Evolutionary conservation across 2,797 vertebrate species (phyloP).

Genomic region (Xerus rutilus): DNA sequence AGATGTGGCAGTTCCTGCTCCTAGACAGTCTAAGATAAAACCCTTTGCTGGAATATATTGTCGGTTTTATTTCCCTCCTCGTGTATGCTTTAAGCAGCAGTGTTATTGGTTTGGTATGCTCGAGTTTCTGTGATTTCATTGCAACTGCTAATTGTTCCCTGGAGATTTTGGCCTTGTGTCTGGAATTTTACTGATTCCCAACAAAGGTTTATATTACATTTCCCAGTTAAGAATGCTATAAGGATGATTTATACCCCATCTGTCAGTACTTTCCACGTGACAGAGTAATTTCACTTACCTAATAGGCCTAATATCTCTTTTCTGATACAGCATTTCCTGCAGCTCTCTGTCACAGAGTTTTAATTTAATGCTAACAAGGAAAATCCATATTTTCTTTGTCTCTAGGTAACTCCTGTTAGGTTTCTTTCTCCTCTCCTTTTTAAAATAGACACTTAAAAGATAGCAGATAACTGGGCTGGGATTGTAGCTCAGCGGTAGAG

Average conservation of each 20-base stretch:
- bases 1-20: neutral
- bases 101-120: conserved; percentile 18
- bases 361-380: conserved; percentile 75
- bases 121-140: conserved; percentile 54
- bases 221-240: conserved; percentile 64
- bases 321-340: conserved; percentile 70
- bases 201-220: conserved; percentile 74
- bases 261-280: conserved; percentile 66
- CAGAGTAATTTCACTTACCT: conserved; percentile 73
- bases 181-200: conserved; percentile 79
- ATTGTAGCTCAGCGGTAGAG: too few species aligned
- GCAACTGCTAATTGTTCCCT: conserved; percentile 62
- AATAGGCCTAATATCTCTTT: conserved; percentile 74
- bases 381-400: conserved; percentile 71
- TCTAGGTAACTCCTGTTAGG: conserved; percentile 11
- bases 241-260: conserved; percentile 71
- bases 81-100: neutral
- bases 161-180: conserved; percentile 51
- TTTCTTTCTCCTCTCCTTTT: neutral
- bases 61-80: neutral
- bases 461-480: conserved; percentile 38
- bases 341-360: conserved; percentile 65
- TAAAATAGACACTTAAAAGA: conserved; percentile 28
- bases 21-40: neutral
- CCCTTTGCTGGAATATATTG: neutral